Conservation (phyloP, 2,113 vertebrate species). For the Indri indri region DNA sequence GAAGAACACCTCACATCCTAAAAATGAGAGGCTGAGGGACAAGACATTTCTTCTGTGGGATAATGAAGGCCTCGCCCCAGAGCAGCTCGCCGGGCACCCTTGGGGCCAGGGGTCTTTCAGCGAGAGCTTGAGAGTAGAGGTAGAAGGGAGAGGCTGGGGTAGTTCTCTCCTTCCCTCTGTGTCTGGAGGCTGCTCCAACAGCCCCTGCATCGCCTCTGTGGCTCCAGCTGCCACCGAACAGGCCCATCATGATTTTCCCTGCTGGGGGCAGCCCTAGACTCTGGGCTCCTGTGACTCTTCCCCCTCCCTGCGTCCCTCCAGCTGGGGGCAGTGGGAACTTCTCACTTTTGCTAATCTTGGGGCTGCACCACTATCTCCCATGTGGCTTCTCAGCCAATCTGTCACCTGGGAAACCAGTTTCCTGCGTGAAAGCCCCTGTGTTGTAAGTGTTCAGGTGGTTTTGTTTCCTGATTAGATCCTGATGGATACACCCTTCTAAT, state of each 20-base stretch:
- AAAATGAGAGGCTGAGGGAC: background rate
- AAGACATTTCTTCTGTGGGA: background rate
- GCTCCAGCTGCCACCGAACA: background rate
- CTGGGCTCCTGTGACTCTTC: background rate
- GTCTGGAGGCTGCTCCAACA: background rate
- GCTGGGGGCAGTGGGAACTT: background rate
- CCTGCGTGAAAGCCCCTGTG: background rate
- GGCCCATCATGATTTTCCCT: background rate
- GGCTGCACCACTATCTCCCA: background rate
- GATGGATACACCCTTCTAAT: background rate
- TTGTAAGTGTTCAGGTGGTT: background rate
- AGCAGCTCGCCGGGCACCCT: background rate
- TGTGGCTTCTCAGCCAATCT: background rate
- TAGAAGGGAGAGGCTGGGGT: no score
- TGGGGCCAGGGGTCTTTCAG: accelerated
- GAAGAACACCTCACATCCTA: background rate
- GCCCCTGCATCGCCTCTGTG: background rate
- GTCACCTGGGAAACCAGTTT: background rate
- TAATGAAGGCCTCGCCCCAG: background rate
- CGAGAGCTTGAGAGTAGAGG: background rate
- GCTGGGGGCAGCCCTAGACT: background rate
- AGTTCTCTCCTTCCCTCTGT: background rate
- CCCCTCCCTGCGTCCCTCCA: background rate
- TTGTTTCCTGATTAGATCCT: constrained; percentile 24
- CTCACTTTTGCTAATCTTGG: background rate